A percentile compares a stretch with the other conserved stretches of the same genome.
phyloP scores from a whole-genome alignment of 1,140 invertebrate genomes.

The Galleria mellonella region DNA sequence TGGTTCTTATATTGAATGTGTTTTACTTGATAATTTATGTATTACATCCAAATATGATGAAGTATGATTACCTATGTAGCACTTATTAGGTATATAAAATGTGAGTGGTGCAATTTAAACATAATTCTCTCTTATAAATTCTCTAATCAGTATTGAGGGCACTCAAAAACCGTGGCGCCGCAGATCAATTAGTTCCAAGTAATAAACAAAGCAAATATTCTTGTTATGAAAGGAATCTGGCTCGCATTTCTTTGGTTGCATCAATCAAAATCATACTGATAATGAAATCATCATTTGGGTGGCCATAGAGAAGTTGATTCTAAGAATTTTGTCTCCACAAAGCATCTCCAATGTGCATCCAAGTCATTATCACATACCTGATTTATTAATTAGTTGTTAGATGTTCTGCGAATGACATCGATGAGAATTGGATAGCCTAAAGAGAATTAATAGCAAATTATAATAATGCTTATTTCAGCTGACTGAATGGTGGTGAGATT shows the following conservation, averaged over 20 bases:
- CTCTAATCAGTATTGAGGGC: constrained; percentile 28
- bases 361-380: constrained; percentile 67
- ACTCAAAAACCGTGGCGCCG: constrained; percentile 66
- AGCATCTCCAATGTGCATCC: constrained; percentile 36
- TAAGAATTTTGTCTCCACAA: constrained; percentile 37
- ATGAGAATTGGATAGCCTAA: too few relatives aligned
- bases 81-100: background rate
- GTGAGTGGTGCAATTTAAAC: background rate
- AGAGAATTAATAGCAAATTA: too few relatives aligned
- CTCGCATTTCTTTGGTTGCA: constrained; percentile 64
- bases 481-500: too few relatives aligned
- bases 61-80: background rate
- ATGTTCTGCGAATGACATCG: constrained; percentile 12
- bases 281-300: constrained; percentile 74
- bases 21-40: too few relatives aligned
- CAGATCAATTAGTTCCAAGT: constrained; percentile 68
- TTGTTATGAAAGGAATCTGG: constrained; percentile 61
- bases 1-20: too few relatives aligned
- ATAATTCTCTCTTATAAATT: constrained; percentile 16
- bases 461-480: too few relatives aligned
- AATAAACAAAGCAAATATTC: constrained; percentile 67
- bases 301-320: constrained; percentile 65
- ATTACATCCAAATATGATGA: too few relatives aligned
- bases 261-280: constrained; percentile 74
- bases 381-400: constrained; percentile 68